phyloP scores from a whole-genome alignment of 2,113 vertebrate species.

The Galemys pyrenaicus region DNA sequence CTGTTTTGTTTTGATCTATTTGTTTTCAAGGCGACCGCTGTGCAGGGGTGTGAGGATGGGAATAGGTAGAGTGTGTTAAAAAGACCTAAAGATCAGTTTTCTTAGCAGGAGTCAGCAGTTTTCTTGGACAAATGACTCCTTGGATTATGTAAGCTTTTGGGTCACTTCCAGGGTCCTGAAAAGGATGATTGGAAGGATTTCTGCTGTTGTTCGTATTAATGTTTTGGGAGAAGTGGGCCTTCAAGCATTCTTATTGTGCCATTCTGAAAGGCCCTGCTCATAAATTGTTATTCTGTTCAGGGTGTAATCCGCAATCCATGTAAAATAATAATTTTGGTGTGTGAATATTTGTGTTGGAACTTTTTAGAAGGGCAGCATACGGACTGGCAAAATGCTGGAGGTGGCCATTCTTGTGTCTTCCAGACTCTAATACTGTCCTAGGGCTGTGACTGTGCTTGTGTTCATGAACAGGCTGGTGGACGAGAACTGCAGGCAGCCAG shows the following conservation, averaged over 20 bases:
- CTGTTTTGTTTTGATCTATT: neutral
- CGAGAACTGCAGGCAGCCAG: neutral
- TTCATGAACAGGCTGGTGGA: neutral
- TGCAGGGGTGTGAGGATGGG: neutral
- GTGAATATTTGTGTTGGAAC: slow-evolving; percentile 4
- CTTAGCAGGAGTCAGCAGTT: neutral
- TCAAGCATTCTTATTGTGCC: neutral
- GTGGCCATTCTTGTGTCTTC: neutral
- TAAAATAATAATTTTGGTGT: neutral
- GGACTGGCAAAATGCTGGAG: neutral
- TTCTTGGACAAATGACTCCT: neutral
- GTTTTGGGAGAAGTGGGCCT: neutral
- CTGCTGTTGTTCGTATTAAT: neutral
- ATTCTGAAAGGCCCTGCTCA: neutral
- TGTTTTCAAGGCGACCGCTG: neutral
- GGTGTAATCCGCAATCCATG: neutral
- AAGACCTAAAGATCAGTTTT: neutral
- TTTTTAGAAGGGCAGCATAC: slow-evolving; percentile 5
- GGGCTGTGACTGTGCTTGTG: neutral
- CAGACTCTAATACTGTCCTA: neutral
- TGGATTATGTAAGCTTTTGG: neutral
- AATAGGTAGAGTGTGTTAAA: slow-evolving; percentile 16
- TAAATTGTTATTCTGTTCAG: slow-evolving; percentile 12
- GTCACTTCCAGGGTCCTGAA: slow-evolving; percentile 1
- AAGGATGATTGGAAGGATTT: neutral